Conservation (phyloP, 2,113 vertebrate species). For the Amblyopsis rosae region DNA sequence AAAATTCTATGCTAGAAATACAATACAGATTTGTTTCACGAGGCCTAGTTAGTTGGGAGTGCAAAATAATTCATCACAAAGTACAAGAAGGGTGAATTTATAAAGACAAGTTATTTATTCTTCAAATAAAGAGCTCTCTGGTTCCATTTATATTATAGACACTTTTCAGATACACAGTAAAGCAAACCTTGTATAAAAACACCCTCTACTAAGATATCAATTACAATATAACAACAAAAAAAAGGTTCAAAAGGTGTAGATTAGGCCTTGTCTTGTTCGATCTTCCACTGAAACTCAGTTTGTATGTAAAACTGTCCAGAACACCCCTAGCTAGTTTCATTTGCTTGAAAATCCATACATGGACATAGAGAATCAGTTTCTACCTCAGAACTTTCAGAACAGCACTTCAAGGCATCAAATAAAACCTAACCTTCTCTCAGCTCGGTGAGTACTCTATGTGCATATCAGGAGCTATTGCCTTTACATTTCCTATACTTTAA, state of each 20-base stretch:
- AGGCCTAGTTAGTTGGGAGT: too few relatives aligned
- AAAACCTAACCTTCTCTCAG: constrained; percentile 3
- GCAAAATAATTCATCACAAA: background rate
- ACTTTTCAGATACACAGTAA: constrained; percentile 44
- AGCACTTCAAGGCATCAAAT: constrained; percentile 7
- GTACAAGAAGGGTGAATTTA: background rate
- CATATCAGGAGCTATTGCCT: background rate
- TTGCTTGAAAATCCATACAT: background rate
- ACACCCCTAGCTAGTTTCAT: background rate
- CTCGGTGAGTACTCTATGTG: constrained; percentile 17
- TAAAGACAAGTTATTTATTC: background rate
- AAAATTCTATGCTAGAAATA: too few relatives aligned
- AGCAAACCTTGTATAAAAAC: constrained; percentile 22
- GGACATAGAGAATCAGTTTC: background rate
- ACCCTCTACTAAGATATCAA: background rate
- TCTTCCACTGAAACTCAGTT: background rate
- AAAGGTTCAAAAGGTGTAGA: constrained; percentile 28
- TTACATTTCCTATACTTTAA: too few relatives aligned
- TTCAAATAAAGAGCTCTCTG: constrained; percentile 26
- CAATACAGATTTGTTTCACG: too few relatives aligned
- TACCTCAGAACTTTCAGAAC: background rate
- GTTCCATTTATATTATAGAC: constrained; percentile 38
- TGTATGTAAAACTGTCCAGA: constrained; percentile 1
- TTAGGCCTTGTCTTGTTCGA: background rate
- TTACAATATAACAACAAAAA: constrained; percentile 33